Percentiles rank a stretch among this genome's conserved stretches.
phyloP scores from a whole-genome alignment of 2,113 vertebrate genomes.

The Elgaria multicarinata region DNA sequence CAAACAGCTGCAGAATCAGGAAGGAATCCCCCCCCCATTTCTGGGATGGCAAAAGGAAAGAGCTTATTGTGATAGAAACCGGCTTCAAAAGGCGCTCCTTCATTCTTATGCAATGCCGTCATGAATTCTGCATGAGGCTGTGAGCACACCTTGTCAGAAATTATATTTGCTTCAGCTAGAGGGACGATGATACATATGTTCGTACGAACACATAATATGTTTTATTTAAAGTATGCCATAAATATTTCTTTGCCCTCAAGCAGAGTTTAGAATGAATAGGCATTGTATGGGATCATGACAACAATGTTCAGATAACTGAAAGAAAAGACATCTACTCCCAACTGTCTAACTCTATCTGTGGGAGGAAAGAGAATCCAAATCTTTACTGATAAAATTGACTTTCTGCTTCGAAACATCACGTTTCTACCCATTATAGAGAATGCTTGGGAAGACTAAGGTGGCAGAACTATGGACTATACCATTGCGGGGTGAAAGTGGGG shows the following conservation, averaged over 20 bases:
- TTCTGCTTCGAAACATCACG: background rate
- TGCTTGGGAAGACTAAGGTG: background rate
- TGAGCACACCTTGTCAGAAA: slow-evolving; percentile 75
- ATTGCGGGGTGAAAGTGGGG: background rate
- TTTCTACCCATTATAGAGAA: slow-evolving; percentile 38
- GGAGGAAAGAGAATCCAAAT: slow-evolving; percentile 34
- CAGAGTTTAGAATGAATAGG: slow-evolving; percentile 70
- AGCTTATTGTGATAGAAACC: slow-evolving; percentile 57
- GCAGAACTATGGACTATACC: background rate
- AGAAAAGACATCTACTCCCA: slow-evolving; percentile 58
- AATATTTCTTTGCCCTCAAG: slow-evolving; percentile 80
- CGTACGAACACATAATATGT: slow-evolving; percentile 79
- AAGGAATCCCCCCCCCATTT: slow-evolving; percentile 39
- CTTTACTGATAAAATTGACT: slow-evolving; percentile 58
- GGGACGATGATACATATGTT: slow-evolving; percentile 80
- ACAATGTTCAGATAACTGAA: slow-evolving; percentile 64
- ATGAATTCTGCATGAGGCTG: slow-evolving; percentile 77
- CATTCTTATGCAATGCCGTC: slow-evolving; percentile 73
- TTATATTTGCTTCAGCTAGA: slow-evolving; percentile 75
- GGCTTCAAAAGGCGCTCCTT: slow-evolving; percentile 64
- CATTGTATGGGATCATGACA: slow-evolving; percentile 62
- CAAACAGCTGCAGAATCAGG: slow-evolving; percentile 37
- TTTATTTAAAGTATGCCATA: slow-evolving; percentile 80
- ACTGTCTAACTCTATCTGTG: slow-evolving; percentile 60
- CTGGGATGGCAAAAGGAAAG: slow-evolving; percentile 57